These are phyloP conservation scores for Drosophila parabipectinata DNA, from an alignment of 1,140 invertebrate species.

Conservation along the genomic window DNA sequence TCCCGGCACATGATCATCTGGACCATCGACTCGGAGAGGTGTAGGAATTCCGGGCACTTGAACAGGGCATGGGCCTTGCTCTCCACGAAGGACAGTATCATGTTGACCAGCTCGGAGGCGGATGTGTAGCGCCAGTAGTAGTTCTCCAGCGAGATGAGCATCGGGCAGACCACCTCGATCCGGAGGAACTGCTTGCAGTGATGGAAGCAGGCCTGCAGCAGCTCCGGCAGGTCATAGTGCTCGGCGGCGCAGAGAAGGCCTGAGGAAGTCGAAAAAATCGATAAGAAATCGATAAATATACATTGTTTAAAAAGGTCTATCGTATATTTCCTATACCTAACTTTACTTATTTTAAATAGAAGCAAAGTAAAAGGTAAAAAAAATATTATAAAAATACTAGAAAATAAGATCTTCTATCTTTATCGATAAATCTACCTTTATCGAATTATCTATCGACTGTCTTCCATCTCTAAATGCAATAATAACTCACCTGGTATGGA, in stretches of 20 bases:
- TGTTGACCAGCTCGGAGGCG: slow-evolving; percentile 96
- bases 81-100: slow-evolving; percentile 96
- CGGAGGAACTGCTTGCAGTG: slow-evolving; percentile 96
- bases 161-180: slow-evolving; percentile 95
- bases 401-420: too few relatives aligned
- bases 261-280: slow-evolving; percentile 9
- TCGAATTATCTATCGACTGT: too few relatives aligned
- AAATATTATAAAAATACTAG: too few relatives aligned
- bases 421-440: too few relatives aligned
- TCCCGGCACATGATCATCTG: slow-evolving; percentile 96
- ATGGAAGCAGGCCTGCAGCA: slow-evolving; percentile 97
- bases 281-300: too few relatives aligned
- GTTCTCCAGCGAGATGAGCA: slow-evolving; percentile 96
- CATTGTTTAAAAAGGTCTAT: too few relatives aligned
- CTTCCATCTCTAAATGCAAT: too few relatives aligned
- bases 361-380: too few relatives aligned
- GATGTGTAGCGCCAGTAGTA: slow-evolving; percentile 98
- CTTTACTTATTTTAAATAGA: too few relatives aligned
- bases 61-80: slow-evolving; percentile 93
- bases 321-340: too few relatives aligned
- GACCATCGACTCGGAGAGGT: slow-evolving; percentile 96
- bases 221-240: slow-evolving; percentile 96
- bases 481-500: slow-evolving; percentile 89
- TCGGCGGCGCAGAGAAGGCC: slow-evolving; percentile 96
- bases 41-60: slow-evolving; percentile 92